A percentile compares a stretch with the other conserved stretches of the same genome.
These are phyloP conservation scores for Chiroxiphia lanceolata DNA, from an alignment of 2,797 vertebrate species.

Conservation along the genomic window DNA sequence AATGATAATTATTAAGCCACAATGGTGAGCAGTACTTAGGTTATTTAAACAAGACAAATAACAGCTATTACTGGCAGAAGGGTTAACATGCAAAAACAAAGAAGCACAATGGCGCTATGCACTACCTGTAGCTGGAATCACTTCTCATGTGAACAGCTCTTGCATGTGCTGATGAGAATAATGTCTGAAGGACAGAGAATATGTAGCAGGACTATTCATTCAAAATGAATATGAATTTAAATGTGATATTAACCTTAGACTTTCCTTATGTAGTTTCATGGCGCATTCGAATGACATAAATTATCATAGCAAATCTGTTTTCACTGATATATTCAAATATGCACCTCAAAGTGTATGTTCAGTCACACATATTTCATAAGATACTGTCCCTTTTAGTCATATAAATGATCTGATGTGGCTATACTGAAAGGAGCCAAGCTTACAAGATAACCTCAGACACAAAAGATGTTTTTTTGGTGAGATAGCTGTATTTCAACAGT, in stretches of 20 bases:
- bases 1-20: not conserved
- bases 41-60: not conserved
- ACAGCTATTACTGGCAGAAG: not conserved
- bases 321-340: not conserved
- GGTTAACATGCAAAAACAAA: not conserved
- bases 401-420: not conserved
- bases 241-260: not conserved
- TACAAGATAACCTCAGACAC: not conserved
- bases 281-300: not conserved
- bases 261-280: not conserved
- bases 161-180: not conserved
- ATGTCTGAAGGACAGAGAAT: not conserved
- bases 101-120: not conserved
- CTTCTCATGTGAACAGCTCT: not conserved
- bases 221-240: not conserved
- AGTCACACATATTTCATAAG: not conserved
- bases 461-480: rapidly evolving
- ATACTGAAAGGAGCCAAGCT: not conserved
- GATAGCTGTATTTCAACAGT: not conserved
- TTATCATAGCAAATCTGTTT: not conserved
- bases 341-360: not conserved
- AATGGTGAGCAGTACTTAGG: not conserved
- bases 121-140: not conserved
- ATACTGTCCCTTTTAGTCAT: not conserved
- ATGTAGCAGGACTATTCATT: not conserved